These are phyloP conservation scores for Ridgeia piscesae DNA, from an alignment of 1,140 invertebrate species.

Conservation along the genomic window DNA sequence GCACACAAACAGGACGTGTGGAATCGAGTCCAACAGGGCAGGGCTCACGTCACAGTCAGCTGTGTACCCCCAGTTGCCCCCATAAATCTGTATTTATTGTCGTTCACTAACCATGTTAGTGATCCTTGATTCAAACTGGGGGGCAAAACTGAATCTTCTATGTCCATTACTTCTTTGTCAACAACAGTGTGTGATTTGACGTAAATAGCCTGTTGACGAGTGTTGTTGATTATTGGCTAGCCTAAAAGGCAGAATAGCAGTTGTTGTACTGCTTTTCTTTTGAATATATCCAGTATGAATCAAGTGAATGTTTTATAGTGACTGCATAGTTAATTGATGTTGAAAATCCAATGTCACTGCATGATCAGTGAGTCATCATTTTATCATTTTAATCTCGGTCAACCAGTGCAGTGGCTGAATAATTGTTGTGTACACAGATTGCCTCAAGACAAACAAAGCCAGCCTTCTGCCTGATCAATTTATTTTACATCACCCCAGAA, in stretches of 20 bases:
- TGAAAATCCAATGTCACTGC: too few relatives aligned
- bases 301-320: too few relatives aligned
- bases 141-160: background rate
- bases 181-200: too few relatives aligned
- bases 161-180: background rate
- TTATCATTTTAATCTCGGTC: background rate
- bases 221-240: too few relatives aligned
- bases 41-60: background rate
- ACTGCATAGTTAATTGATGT: too few relatives aligned
- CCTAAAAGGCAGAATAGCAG: too few relatives aligned
- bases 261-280: too few relatives aligned
- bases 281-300: too few relatives aligned
- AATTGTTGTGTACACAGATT: background rate
- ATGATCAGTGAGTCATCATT: background rate
- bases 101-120: background rate
- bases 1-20: background rate
- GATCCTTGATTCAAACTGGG: background rate
- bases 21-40: background rate
- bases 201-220: too few relatives aligned
- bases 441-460: background rate
- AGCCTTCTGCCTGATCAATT: background rate
- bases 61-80: background rate
- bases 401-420: background rate
- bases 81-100: background rate
- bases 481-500: background rate